phyloP scores from a whole-genome alignment of 2,113 vertebrate genomes.

The Lepidothrix coronata region DNA sequence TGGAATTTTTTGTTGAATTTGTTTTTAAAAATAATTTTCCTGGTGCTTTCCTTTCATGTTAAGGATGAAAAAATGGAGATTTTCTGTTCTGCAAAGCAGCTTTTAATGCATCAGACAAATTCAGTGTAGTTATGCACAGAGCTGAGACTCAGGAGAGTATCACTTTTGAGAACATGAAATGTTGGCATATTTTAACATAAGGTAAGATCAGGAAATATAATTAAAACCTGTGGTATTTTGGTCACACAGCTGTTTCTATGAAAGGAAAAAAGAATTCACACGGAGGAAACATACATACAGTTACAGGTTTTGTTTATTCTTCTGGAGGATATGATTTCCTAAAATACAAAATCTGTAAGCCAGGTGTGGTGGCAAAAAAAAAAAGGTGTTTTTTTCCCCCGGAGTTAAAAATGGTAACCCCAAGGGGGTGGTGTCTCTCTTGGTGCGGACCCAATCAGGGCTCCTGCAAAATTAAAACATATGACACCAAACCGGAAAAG shows the following conservation, averaged over 20 bases:
- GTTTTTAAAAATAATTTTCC: background rate
- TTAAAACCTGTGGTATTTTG: background rate
- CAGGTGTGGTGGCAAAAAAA: too few species aligned
- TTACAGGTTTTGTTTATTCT: background rate
- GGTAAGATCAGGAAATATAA: background rate
- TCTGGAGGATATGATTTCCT: conserved; percentile 15
- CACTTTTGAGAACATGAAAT: background rate
- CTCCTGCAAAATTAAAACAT: too few species aligned
- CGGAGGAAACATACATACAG: background rate
- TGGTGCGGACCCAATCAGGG: too few species aligned
- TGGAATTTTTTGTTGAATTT: background rate
- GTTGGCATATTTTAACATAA: background rate
- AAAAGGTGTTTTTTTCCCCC: too few species aligned
- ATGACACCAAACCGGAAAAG: too few species aligned
- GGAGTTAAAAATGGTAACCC: too few species aligned
- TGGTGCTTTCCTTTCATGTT: background rate
- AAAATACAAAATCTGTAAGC: conserved; percentile 10
- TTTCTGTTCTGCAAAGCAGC: background rate
- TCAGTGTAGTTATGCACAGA: background rate
- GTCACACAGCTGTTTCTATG: background rate
- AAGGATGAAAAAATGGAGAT: background rate
- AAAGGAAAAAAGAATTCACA: background rate
- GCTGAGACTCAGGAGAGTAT: background rate
- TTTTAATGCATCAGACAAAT: background rate
- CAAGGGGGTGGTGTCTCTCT: too few species aligned